A percentile compares a stretch with the other conserved stretches of the same genome.
Conservation (phyloP, 2,888 invertebrate species). For the Drosophila testacea region DNA sequence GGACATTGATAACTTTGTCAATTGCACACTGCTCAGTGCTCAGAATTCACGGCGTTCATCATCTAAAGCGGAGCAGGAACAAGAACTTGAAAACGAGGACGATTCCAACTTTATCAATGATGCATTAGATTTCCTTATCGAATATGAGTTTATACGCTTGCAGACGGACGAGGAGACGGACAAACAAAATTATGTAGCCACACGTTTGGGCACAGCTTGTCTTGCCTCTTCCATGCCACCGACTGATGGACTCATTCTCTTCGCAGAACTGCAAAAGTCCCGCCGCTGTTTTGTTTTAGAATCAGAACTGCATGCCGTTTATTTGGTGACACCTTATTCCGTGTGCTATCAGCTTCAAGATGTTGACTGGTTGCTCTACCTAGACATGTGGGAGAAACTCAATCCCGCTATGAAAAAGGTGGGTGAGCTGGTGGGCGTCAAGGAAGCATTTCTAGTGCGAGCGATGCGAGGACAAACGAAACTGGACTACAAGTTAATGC, state of each 20-base stretch:
- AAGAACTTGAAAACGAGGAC: slow-evolving; percentile 27
- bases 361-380: slow-evolving; percentile 92
- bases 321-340: slow-evolving; percentile 97
- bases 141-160: slow-evolving; percentile 92
- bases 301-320: slow-evolving; percentile 97
- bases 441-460: slow-evolving; percentile 93
- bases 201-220: slow-evolving; percentile 96
- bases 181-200: slow-evolving; percentile 88
- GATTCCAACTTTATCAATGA: slow-evolving; percentile 84
- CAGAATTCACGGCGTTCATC: slow-evolving; percentile 58
- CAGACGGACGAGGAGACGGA: slow-evolving; percentile 86
- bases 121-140: slow-evolving; percentile 89
- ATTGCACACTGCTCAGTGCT: slow-evolving; percentile 90
- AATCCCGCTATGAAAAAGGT: slow-evolving; percentile 93
- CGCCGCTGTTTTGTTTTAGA: slow-evolving; percentile 96
- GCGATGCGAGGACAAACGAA: slow-evolving; percentile 90
- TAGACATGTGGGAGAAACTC: slow-evolving; percentile 93
- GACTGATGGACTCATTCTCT: slow-evolving; percentile 94
- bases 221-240: slow-evolving; percentile 97
- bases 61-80: slow-evolving; percentile 4
- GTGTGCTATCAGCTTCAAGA: slow-evolving; percentile 91
- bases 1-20: slow-evolving; percentile 91
- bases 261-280: slow-evolving; percentile 95
- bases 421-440: slow-evolving; percentile 94
- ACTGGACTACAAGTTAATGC: slow-evolving; percentile 86